Evolutionary conservation across 2,888 invertebrate genomes (phyloP).

Genomic region (Peribatodes rhomboidaria): DNA sequence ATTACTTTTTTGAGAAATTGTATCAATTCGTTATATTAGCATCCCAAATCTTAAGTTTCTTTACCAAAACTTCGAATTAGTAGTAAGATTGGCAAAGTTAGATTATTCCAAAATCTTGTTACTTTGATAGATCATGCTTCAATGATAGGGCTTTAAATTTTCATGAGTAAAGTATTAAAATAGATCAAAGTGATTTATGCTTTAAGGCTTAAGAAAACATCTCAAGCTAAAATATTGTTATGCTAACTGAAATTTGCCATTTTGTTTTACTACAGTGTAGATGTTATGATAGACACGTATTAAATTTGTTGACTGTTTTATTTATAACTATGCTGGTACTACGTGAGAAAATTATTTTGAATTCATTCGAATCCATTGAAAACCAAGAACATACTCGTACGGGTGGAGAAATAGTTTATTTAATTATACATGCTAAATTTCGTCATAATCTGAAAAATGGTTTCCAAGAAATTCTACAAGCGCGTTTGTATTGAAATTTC

Average conservation of each 20-base stretch:
- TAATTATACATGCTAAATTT: too few relatives aligned
- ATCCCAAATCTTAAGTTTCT: background rate
- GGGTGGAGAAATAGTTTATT: background rate
- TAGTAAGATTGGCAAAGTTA: slow-evolving; percentile 15
- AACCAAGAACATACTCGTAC: too few relatives aligned
- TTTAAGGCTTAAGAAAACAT: slow-evolving; percentile 47
- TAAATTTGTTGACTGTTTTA: slow-evolving; percentile 6
- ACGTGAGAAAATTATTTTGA: too few relatives aligned
- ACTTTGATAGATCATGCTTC: slow-evolving; percentile 25
- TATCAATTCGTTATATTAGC: too few relatives aligned
- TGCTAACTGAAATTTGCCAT: slow-evolving; percentile 34
- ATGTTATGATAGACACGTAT: slow-evolving; percentile 31
- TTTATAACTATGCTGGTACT: too few relatives aligned
- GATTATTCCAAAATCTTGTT: slow-evolving; percentile 14
- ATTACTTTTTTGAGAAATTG: too few relatives aligned
- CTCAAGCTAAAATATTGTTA: slow-evolving; percentile 26
- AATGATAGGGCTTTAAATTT: slow-evolving; percentile 22
- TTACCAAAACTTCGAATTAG: slow-evolving; percentile 4
- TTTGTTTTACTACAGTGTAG: slow-evolving; percentile 20
- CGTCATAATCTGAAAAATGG: too few relatives aligned
- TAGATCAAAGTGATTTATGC: slow-evolving; percentile 55
- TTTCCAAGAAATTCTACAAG: too few relatives aligned
- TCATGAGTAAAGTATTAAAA: slow-evolving; percentile 50
- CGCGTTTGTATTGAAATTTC: too few relatives aligned
- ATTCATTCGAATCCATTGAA: too few relatives aligned